phyloP scores from a whole-genome alignment of 1,140 invertebrate genomes.

The Trichonephila inaurata region DNA sequence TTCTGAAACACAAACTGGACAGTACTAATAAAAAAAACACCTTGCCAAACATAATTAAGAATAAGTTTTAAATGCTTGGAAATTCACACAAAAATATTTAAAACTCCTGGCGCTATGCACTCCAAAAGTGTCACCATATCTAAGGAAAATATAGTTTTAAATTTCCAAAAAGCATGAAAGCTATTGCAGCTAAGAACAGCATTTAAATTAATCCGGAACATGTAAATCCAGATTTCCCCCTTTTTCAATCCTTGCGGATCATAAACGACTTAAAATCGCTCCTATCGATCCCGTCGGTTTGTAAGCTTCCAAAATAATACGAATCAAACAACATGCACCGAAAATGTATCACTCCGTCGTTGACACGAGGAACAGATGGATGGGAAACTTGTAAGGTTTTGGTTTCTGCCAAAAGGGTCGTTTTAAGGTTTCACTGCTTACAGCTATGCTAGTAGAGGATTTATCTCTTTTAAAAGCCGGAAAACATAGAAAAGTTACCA shows the following conservation, averaged over 20 bases:
- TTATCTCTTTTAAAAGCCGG: conserved; percentile 14
- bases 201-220: not conserved
- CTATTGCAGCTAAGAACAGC: too few species aligned
- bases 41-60: too few species aligned
- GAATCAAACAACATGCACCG: conserved; percentile 29
- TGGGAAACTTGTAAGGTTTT: conserved; percentile 42
- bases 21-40: too few species aligned
- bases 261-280: conserved; percentile 14
- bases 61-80: too few species aligned
- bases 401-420: not conserved
- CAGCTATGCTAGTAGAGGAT: conserved; percentile 11
- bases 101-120: too few species aligned
- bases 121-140: too few species aligned
- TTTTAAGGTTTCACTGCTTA: conserved; percentile 10
- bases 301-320: conserved; percentile 28
- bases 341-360: not conserved
- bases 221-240: not conserved
- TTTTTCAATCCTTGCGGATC: not conserved
- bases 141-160: too few species aligned
- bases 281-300: conserved; percentile 11
- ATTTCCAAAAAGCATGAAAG: too few species aligned
- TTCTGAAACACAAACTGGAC: too few species aligned
- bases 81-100: too few species aligned
- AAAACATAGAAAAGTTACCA: conserved; percentile 51
- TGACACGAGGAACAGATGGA: conserved; percentile 38